A percentile compares a stretch with the other conserved stretches of the same genome.
Conservation (phyloP, 2,797 vertebrate species). For the Apogon talboti region DNA sequence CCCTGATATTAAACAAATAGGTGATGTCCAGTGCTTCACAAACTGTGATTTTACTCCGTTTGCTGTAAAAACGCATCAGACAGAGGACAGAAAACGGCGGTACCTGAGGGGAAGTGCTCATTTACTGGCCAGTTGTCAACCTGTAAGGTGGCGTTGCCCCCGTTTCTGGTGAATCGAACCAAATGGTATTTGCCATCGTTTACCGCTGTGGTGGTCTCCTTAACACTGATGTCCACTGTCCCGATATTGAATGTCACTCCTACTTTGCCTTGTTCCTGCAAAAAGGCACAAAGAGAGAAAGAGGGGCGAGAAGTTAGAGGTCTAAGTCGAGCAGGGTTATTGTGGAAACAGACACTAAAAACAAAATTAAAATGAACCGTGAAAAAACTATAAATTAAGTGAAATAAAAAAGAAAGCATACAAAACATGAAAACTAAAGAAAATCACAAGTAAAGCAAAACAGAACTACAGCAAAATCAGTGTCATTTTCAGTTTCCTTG, state of each 20-base stretch:
- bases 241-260: conserved; percentile 98
- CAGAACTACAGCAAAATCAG: too few relatives aligned
- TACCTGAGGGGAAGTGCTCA: conserved; percentile 98
- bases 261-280: conserved; percentile 95
- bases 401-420: too few relatives aligned
- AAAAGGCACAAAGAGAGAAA: conserved; percentile 43
- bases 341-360: too few relatives aligned
- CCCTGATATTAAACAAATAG: conserved; percentile 46
- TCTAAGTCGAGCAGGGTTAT: not conserved
- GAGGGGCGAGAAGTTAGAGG: conserved; percentile 12
- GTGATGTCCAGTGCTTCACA: conserved; percentile 74
- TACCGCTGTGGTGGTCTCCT: conserved; percentile 89
- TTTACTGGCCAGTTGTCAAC: conserved; percentile 98
- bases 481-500: too few relatives aligned
- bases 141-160: conserved; percentile 95
- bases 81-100: conserved; percentile 1
- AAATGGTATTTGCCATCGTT: conserved; percentile 97
- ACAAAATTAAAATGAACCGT: too few relatives aligned
- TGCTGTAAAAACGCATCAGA: not conserved
- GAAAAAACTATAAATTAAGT: too few relatives aligned
- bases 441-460: too few relatives aligned
- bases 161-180: conserved; percentile 95
- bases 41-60: not conserved
- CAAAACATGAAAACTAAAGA: too few relatives aligned
- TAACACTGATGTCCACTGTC: conserved; percentile 95